A percentile compares a stretch with the other conserved stretches of the same genome.
Conservation (phyloP, 30 jellyfish, hydroid and myxozoan genomes). For the Turritopsis dohrnii region DNA sequence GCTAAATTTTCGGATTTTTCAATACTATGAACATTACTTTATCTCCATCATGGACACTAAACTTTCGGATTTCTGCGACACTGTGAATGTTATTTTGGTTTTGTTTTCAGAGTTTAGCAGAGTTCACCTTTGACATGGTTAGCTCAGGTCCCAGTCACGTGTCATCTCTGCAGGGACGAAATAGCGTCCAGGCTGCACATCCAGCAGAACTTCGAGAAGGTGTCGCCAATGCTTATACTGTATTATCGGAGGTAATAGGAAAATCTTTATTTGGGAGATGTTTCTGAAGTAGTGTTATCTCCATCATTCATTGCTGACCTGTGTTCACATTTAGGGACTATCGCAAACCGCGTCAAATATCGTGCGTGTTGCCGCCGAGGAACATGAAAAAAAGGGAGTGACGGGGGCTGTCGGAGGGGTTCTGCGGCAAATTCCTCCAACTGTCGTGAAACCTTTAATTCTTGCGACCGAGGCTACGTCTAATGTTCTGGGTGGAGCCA, state of each 20-base stretch:
- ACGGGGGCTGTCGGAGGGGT: slow-evolving; percentile 99
- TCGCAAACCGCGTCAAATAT: slow-evolving; percentile 80
- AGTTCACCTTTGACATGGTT: slow-evolving; percentile 93
- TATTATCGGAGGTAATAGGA: slow-evolving; percentile 70
- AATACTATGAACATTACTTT: too few relatives aligned
- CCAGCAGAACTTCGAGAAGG: slow-evolving; percentile 99
- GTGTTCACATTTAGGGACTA: slow-evolving; percentile 50
- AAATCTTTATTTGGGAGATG: too few relatives aligned
- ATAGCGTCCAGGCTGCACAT: slow-evolving; percentile 41
- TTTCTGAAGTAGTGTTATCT: background rate
- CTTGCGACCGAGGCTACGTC: slow-evolving; percentile 98
- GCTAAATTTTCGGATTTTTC: too few relatives aligned
- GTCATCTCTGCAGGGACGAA: slow-evolving; percentile 32
- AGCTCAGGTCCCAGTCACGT: slow-evolving; percentile 78
- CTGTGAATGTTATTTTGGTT: too few relatives aligned
- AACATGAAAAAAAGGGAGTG: slow-evolving; percentile 94
- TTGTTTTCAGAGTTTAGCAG: slow-evolving; percentile 53
- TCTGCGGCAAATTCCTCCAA: slow-evolving; percentile 96
- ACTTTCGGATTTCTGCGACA: too few relatives aligned
- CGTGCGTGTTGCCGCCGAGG: slow-evolving; percentile 94
- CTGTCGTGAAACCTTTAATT: slow-evolving; percentile 90
- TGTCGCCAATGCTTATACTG: slow-evolving; percentile 91
- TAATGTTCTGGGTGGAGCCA: slow-evolving; percentile 97
- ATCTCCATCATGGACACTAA: too few relatives aligned
- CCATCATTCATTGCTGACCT: background rate